Evolutionary conservation across 2,113 vertebrate species (phyloP).

Genomic region (Malurus alboscapulatus): DNA sequence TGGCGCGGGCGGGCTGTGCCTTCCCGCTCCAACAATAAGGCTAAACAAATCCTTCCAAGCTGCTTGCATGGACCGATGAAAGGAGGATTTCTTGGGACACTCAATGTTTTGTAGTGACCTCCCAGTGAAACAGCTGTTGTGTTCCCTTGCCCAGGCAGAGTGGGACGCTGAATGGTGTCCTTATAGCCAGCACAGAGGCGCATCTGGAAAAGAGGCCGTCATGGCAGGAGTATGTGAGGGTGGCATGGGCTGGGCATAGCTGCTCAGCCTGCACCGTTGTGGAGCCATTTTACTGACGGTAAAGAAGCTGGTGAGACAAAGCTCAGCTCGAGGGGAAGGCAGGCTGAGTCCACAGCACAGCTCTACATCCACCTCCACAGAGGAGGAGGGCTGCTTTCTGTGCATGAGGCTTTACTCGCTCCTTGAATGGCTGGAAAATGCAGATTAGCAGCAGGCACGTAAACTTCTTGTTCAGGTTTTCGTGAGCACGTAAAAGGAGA

Average conservation of each 20-base stretch:
- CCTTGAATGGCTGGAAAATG: not conserved
- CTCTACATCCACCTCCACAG: fast-evolving
- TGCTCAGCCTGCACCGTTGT: not conserved
- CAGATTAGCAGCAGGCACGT: not conserved
- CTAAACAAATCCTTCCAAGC: conserved; percentile 66
- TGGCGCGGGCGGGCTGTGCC: conserved; percentile 42
- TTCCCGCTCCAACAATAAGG: conserved; percentile 66
- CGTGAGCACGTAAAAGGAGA: not conserved
- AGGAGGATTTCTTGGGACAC: conserved; percentile 70
- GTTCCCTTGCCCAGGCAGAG: conserved; percentile 68
- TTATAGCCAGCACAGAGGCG: conserved; percentile 56
- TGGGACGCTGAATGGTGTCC: conserved; percentile 72
- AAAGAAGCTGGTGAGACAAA: not conserved
- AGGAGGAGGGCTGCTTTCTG: not conserved
- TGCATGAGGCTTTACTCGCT: not conserved
- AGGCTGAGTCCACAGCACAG: not conserved
- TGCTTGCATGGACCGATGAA: conserved; percentile 65
- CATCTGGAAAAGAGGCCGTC: conserved; percentile 69
- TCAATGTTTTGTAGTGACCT: conserved; percentile 69
- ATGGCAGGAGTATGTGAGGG: conserved; percentile 47
- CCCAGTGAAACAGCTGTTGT: conserved; percentile 71
- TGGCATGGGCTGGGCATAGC: conserved; percentile 54
- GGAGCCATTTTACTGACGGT: not conserved
- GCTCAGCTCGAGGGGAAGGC: not conserved
- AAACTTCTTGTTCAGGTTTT: not conserved